These are phyloP conservation scores for Clunio marinus DNA, from an alignment of 2,888 invertebrate species.

Conservation along the genomic window DNA sequence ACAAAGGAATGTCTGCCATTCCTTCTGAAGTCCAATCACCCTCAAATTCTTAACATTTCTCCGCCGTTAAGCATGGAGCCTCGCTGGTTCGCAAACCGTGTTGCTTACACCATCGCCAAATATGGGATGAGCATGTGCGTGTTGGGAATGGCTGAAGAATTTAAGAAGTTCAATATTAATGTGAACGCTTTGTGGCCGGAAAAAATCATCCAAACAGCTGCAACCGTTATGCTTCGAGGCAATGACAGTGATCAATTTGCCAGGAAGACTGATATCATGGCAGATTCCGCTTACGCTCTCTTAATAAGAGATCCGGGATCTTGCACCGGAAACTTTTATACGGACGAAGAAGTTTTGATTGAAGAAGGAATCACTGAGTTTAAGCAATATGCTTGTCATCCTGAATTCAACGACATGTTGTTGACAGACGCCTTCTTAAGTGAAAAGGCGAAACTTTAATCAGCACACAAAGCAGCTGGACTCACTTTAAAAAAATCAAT, in stretches of 20 bases:
- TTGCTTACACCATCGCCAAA: conserved; percentile 97
- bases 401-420: conserved; percentile 62
- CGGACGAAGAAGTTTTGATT: conserved; percentile 84
- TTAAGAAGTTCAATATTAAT: conserved; percentile 73
- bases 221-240: conserved; percentile 81
- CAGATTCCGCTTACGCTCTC: conserved; percentile 49
- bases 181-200: conserved; percentile 97
- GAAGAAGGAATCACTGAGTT: conserved; percentile 79
- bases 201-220: conserved; percentile 91
- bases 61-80: conserved; percentile 88
- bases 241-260: conserved; percentile 46
- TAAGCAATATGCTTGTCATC: conserved; percentile 77
- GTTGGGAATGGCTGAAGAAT: conserved; percentile 94
- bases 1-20: conserved; percentile 87
- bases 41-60: conserved; percentile 91
- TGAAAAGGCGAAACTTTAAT: too few species aligned
- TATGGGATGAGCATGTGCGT: conserved; percentile 99
- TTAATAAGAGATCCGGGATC: conserved; percentile 66
- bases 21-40: conserved; percentile 78
- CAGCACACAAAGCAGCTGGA: too few species aligned
- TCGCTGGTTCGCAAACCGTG: conserved; percentile 80
- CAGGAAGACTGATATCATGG: conserved; percentile 50
- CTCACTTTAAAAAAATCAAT: too few species aligned
- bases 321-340: conserved; percentile 82
- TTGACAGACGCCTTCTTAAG: conserved; percentile 88